Base-by-base conservation (phyloP, 2,113 vertebrate species). In the Riparia riparia region DNA sequence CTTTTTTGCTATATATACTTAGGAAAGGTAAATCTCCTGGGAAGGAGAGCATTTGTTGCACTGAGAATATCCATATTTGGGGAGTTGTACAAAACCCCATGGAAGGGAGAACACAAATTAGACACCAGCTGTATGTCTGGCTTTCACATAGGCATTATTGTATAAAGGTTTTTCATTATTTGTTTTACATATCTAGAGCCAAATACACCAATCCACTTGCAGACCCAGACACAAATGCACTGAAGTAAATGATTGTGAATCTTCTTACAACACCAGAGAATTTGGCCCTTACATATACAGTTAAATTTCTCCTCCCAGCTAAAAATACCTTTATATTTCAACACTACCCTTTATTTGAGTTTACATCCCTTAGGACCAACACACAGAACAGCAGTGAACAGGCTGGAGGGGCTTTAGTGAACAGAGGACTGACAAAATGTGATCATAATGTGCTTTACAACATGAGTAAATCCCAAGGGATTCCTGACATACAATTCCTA, bases 291-390 rank as follows among this genome's bases (percentile, higher is more conserved):
- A 90, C 39, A 65, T 74, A 93, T 10, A 89, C 37, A 61, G 73
- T 93, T 95, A 94, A 96, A 97, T 95, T 97, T 96, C 84, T 94
- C 82, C 92, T 96, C 84, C 82, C 92, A 96, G 94, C 95, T 96
- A 96, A 96, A 97, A 97, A 96, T 96, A 95, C 90, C 90, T 96
- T 96, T 93, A 69, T 93, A 94, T 95, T 96, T 93, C 86, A 95
- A 96, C 90, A 93, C 92, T 96, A 93, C 53, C 79, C 86, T 97
- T 96, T 97, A 93, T 90, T 90, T 97, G 93, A 96, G 96, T 93
- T 97, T 97, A 93, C 92, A 93, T 97, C 97, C 96, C 96, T 91
- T 78, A 97, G 96, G 97, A 97, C 83, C 79, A 94, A 78, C 44
- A 18, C 72, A 89, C 79, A 95, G 94, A 74, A 86, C 77, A 96